Base-by-base conservation (phyloP, 1,140 invertebrate species). In the Phocides pigmalion region DNA sequence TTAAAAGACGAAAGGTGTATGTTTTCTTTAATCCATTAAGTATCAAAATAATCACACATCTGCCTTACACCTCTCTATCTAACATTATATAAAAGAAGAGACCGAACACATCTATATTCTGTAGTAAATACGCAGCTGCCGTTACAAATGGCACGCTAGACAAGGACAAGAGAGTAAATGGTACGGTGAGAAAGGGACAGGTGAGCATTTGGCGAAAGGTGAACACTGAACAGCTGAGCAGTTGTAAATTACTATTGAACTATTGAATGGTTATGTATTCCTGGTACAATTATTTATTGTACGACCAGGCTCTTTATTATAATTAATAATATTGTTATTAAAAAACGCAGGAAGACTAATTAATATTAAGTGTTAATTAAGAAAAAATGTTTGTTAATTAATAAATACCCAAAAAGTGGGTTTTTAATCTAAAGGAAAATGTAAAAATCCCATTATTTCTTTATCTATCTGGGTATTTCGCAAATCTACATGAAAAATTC, bases 41-140 rank as follows among this genome's bases (percentile, higher is more conserved):
- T 59, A 61, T 61, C 42, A 28, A 47, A 37, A 61, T 61, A 47
- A 61, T 35, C 22, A 61, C 42, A 61, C 56, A 61, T 61, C 56
- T 61, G 56, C 44, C 9, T 49, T 28, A 3, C 25, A 12, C 20
- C 14, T 59, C 56, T 46, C 56, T 59, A 25, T 59, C 56, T 59
- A 59, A 47, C 25, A 6, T 8, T 4, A 35, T 59, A 59, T 12
- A 46, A 16, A 44, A 46, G 56, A 59, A 15, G 56, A 46, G 42
- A 42, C 47, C 42, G 16, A 35, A 53, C 32, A 39, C 20, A 28
- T 39, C n/a, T 53, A 19, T 11, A 32, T 46, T 59, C 56, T 17
- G 56, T 59, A 46, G 56, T 28, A 59, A 59, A 42, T 58, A 44
- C 53, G 42, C 56, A 59, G 56, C 56, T 59, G 56, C 41, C 42